Base-by-base conservation (phyloP, 2,797 vertebrate genomes). In the Pseudochromis fuscus region DNA sequence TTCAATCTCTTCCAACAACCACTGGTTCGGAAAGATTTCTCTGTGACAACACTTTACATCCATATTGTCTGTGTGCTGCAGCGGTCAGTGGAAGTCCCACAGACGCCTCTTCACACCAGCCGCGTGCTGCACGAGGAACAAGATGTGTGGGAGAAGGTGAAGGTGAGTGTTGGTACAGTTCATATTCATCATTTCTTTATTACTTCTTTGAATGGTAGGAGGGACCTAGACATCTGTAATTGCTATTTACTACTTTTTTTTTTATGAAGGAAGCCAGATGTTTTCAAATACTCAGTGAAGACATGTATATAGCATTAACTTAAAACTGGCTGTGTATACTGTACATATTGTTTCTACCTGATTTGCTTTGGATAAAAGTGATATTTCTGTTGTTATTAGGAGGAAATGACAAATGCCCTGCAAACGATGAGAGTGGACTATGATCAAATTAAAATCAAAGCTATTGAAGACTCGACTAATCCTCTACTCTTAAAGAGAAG, bases 351-450 rank as follows among this genome's bases (percentile, higher is more conserved):
- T 50, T 62, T 66, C 45, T 2, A 37, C 11, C 30, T 49, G 3
- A n/a, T 5, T 3, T 58, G 15, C 45, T 33, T 64, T 49, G 50
- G 7, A 31, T 33, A 13, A 46, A 44, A 48, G 7, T 53, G 3
- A 0, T 40, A 49, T 11, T 45, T 25, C 66, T 67, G 59, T 48
- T 19, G 13, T 71, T 27, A 31, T 48, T 31, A 97, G 96, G 96
- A 96, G 92, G 96, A 97, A 91, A 96, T 97, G 96, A 96, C 96
- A 67, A 97, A 95, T 65, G 95, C 95, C 40, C 90, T 97, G 93
- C 95, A 95, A 83, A 96, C 95, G 2, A 96, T 97, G 95, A 86
- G 96, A 21, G 96, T 97, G 37, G 96, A 97, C 91, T 97, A 96
- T 0, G 95, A 96, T 77, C 96, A 97, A 86, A 95, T 96, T 75